These are phyloP conservation scores for Coendou prehensilis DNA, from an alignment of 2,797 vertebrate species.

Conservation along the genomic window DNA sequence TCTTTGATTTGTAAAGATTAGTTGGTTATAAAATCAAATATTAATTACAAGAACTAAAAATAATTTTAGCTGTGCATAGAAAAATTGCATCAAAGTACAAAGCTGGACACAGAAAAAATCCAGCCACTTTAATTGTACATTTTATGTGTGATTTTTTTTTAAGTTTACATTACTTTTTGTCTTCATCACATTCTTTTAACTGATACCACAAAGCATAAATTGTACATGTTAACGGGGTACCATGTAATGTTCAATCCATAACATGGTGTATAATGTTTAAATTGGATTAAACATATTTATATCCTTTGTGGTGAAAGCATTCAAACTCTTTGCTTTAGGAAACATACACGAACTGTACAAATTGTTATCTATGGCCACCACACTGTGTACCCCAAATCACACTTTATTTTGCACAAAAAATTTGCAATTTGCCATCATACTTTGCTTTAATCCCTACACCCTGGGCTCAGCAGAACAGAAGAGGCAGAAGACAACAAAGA, in stretches of 20 bases:
- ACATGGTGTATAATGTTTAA: neutral
- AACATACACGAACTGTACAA: neutral
- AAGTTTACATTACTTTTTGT: neutral
- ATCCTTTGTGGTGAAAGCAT: neutral
- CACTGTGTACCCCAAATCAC: neutral
- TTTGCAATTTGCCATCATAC: neutral
- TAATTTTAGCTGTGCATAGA: constrained; percentile 15
- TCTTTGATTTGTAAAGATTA: constrained; percentile 54
- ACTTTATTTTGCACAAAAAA: neutral
- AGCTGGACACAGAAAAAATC: neutral
- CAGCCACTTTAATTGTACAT: neutral
- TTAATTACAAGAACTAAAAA: constrained; percentile 63
- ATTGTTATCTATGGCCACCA: neutral
- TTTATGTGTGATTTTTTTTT: neutral
- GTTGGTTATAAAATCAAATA: constrained; percentile 47
- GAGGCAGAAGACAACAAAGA: neutral
- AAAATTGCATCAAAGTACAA: neutral
- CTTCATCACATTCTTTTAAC: neutral
- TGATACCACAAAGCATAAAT: neutral
- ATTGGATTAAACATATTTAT: neutral
- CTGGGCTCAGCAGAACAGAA: neutral
- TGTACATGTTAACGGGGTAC: neutral
- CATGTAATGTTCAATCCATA: neutral
- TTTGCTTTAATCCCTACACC: neutral
- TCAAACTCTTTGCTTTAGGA: neutral